Conservation (phyloP, 2,113 vertebrate species). For the Myotis brandtii region DNA sequence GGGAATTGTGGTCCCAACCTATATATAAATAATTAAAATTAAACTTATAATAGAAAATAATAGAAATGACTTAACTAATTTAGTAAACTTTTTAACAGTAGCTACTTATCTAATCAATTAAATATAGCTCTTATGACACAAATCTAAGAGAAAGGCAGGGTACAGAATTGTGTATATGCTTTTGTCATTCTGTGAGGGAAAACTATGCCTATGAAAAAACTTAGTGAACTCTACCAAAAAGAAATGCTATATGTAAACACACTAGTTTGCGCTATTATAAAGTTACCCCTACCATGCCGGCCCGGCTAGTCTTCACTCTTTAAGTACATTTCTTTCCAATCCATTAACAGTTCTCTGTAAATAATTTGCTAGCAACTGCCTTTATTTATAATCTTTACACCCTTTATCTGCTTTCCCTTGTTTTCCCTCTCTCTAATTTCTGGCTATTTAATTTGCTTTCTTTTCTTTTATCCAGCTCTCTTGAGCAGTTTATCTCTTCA, state of each 20-base stretch:
- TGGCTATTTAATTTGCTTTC: background rate
- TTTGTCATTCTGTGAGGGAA: background rate
- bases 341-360: conserved; percentile 9
- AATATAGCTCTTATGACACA: background rate
- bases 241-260: background rate
- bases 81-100: background rate
- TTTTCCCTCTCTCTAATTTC: background rate
- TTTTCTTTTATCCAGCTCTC: background rate
- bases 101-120: background rate
- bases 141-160: conserved; percentile 24
- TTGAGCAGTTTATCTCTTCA: background rate
- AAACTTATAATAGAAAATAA: background rate
- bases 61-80: background rate
- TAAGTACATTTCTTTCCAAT: background rate
- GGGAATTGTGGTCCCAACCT: background rate
- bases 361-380: background rate
- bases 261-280: background rate
- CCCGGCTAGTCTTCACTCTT: background rate
- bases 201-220: background rate
- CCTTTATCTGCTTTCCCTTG: background rate
- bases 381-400: background rate
- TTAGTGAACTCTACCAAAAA: background rate
- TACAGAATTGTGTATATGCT: background rate
- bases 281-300: too few species aligned
- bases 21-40: background rate